These are phyloP conservation scores for Cancer borealis DNA, from an alignment of 2,888 invertebrate genomes.

Conservation along the genomic window DNA sequence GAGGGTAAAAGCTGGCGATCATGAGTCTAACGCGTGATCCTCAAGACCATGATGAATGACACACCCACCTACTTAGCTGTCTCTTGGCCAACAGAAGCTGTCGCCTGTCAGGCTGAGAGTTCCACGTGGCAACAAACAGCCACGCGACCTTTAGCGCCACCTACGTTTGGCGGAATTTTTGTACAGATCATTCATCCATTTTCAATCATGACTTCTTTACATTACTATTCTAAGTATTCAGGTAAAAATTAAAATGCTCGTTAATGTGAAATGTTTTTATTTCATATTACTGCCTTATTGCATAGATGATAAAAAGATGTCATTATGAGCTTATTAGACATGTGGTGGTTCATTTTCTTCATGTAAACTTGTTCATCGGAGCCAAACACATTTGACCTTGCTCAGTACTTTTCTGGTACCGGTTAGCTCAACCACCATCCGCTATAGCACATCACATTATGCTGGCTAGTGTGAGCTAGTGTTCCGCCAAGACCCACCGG, in stretches of 20 bases:
- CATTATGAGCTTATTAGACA: constrained; percentile 69
- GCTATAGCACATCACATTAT: constrained; percentile 25
- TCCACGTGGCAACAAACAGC: too few relatives aligned
- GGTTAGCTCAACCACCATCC: background rate
- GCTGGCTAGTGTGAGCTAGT: background rate
- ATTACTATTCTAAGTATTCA: background rate
- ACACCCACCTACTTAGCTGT: too few relatives aligned
- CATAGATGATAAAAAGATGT: constrained; percentile 75
- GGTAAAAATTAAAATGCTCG: background rate
- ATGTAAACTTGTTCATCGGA: constrained; percentile 18
- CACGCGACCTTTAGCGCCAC: too few relatives aligned
- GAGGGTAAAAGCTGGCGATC: too few relatives aligned
- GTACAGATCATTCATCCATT: too few relatives aligned
- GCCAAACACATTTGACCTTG: background rate
- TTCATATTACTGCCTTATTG: constrained; percentile 74
- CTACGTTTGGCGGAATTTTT: too few relatives aligned
- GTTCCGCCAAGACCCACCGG: background rate
- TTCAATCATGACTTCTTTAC: background rate
- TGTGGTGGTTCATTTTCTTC: constrained; percentile 44
- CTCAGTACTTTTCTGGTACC: background rate
- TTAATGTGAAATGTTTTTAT: constrained; percentile 67
- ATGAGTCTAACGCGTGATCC: too few relatives aligned
- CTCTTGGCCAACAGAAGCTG: too few relatives aligned
- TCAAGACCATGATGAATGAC: too few relatives aligned
- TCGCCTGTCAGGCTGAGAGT: too few relatives aligned